Conservation (phyloP, 2,113 vertebrate species). For the Neofelis nebulosa region DNA sequence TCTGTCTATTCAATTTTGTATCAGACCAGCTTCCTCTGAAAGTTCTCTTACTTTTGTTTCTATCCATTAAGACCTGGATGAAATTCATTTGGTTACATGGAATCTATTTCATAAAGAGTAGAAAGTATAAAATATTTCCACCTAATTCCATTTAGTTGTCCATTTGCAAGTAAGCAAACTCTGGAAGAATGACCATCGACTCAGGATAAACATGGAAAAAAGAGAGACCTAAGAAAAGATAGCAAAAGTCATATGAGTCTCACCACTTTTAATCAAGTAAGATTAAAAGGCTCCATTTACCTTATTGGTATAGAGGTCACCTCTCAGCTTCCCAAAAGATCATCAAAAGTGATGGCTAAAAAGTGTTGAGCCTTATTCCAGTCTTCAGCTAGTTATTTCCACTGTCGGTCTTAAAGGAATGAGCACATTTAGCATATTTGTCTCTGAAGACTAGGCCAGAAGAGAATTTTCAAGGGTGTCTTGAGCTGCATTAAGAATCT, state of each 20-base stretch:
- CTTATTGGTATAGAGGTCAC: neutral
- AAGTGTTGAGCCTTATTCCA: neutral
- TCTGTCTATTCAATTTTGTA: neutral
- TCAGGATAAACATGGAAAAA: neutral
- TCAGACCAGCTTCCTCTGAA: neutral
- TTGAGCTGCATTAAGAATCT: neutral
- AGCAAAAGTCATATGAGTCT: neutral
- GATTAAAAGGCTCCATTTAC: neutral
- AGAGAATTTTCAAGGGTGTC: conserved; percentile 16
- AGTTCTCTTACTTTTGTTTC: neutral
- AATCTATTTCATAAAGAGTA: neutral
- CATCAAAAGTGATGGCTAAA: neutral
- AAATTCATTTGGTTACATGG: neutral
- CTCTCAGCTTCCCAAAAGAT: neutral
- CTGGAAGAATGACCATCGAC: neutral
- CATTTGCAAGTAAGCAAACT: neutral
- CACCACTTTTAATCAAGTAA: neutral
- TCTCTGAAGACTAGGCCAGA: neutral
- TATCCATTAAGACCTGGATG: neutral
- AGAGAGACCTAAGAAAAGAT: neutral
- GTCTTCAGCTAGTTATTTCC: neutral
- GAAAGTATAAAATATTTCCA: neutral
- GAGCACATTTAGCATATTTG: neutral
- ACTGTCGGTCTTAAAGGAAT: conserved; percentile 11
- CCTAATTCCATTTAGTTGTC: neutral